Base-by-base conservation (phyloP, 2,113 vertebrate genomes). In the Murina feae region DNA sequence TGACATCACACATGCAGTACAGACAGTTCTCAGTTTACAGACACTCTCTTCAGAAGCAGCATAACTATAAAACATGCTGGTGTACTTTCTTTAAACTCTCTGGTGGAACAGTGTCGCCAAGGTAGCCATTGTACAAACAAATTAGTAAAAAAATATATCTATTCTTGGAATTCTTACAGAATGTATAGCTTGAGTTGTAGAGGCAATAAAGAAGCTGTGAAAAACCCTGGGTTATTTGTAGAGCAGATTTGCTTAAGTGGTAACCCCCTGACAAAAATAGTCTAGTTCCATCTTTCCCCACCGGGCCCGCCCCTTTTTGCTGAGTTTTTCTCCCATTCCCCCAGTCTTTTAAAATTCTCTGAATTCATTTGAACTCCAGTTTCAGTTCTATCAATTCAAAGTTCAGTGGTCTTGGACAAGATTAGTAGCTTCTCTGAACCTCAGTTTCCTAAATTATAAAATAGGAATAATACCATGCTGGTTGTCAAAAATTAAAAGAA, bases 181-280 rank as follows among this genome's bases (percentile, higher is more conserved):
- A 91, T 44, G n/a, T 63, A 71, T 75, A 91, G 63, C n/a, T 86
- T 84, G 76, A 84, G 76, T 35, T 68, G 23, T 47, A 32, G 60
- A 55, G 9, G 60, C n/a, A 51, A 6, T 25, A 49, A 72, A 69
- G 53, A 65, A 4, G 4, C 49, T 47, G 4, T 47, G 49, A 75
- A 90, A 89, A 65, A 11, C 68, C 58, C 55, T n/a, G 23, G 71
- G 95, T 96, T 91, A 76, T 95, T 96, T 13, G 66, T 4, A 76
- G 51, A 75, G 47, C 23, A 72, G 60, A 96, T 96, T 97, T 97
- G 95, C 87, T 82, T 96, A 96, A 66, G 85, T 55, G 95, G 93
- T 94, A 96, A 96, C 32, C 68, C 93, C 96, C 92, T 85, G 78
- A 91, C 55, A 93, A 92, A 96, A 94, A 95, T 81, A 96, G 87